Evolutionary conservation across 2,888 invertebrate genomes (phyloP), one percentile per base, ranked within the genome.

Genomic region (Alviniconcha strummeri): DNA sequence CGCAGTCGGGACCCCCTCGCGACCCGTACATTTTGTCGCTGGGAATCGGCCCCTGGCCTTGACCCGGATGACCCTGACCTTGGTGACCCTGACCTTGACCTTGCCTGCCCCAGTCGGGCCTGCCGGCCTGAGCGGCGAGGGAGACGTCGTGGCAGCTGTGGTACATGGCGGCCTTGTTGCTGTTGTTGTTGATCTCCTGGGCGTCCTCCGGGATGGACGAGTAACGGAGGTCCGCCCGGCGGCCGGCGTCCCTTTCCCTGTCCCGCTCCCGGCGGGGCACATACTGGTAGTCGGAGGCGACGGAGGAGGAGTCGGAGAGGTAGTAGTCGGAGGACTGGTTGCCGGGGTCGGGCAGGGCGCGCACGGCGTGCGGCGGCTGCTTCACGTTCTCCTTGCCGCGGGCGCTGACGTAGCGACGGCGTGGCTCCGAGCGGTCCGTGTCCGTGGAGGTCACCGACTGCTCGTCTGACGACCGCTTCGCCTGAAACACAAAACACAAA

Each of bases 111-210:
- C 13, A 7, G 52, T 57, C 7, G 6, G 52, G 2, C 6, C 67
- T 17, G 67, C 15, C 11, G 15, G 80, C 11, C 69, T 17, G 81
- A n/a, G 60, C 64, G 17, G n/a, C 17, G 75, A 60, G 55, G 60
- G 60, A 13, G 11, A 81, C 17, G 64, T 80, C 80, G 8, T 83
- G 71, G 52, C 81, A 83, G 57, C 76, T 78, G 69, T 81, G 81
- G 71, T 72, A 83, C 55, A 81, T 74, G 52, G 72, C 54, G 9
- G 36, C n/a, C 15, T 77, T 81, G 54, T 77, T 64, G 60, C 77
- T 79, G 36, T 75, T 84, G 77, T 87, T 87, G 80, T 86, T 87
- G 15, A 86, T 86, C 77, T 86, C 85, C n/a, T 77, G 74, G 5
- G 64, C 82, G 19, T 80, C 81, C 55, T 72, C 82, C 5, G 76